Evolutionary conservation across 2,797 vertebrate species (phyloP), one percentile per base, ranked within the genome.

Genomic region (Nyctibius grandis): DNA sequence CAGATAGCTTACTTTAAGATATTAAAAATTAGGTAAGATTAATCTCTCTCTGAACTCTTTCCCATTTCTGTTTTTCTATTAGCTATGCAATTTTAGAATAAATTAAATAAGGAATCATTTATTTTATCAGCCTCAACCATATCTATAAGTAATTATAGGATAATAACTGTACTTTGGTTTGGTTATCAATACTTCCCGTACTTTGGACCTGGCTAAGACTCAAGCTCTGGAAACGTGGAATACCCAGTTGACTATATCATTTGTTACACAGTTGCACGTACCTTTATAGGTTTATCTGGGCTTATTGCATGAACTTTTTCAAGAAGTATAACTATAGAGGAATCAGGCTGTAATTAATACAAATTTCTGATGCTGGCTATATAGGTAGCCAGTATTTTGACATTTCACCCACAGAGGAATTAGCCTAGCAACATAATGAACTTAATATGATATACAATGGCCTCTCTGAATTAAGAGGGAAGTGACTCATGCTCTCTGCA

Each of bases 401-500:
- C 70, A 63, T 87, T 74, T 91, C 44, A 76, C 63, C 40, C 91
- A 69, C 47, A 67, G 47, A 92, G 85, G 88, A 96, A 94, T 95
- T 22, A 94, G 74, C 48, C 47, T 69, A 85, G 85, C 92, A 96
- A 89, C 63, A 34, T 94, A 97, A 96, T 68, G 63, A 89, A 79
- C 50, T 87, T 96, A 93, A 77, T 79, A 82, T 16, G 67, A 77
- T 76, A 79, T 34, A 85, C 67, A 92, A 9, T 47, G 67, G 67
- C 63, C 29, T 82, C 77, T 45, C 45, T 48, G 80, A 92, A 85
- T 68, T 81, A 90, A 78, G 19, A 90, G 47, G 92, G 93, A 92
- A 94, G 74, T 97, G 96, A 97, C 63, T 96, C 93, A 95, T 60
- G 50, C 74, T 92, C 40, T 82, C 91, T 92, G 84, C 56, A 87